These are phyloP conservation scores for Phaenicophaeus curvirostris DNA, from an alignment of 2,797 vertebrate genomes.

Conservation along the genomic window DNA sequence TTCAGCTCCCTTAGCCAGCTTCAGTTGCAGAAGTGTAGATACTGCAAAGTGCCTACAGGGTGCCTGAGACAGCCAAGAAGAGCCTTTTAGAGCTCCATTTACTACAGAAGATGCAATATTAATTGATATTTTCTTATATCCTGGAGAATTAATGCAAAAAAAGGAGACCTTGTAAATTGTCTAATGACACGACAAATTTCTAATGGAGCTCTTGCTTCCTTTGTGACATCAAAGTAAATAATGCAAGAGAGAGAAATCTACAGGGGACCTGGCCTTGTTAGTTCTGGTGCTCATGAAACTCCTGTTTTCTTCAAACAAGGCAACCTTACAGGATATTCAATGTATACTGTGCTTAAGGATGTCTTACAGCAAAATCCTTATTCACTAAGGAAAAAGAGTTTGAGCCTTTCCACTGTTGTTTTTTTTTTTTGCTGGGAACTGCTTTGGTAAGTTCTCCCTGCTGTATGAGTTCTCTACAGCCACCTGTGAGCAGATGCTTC, in stretches of 20 bases:
- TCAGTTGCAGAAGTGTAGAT: neutral
- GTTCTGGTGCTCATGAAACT: neutral
- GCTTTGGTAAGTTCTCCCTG: neutral
- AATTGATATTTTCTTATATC: neutral
- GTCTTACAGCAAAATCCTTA: neutral
- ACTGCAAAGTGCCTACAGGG: neutral
- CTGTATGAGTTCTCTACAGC: no score
- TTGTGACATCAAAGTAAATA: neutral
- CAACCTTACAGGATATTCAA: neutral
- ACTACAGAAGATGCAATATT: neutral
- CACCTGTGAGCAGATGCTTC: neutral
- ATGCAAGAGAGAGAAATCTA: neutral
- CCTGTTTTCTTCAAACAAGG: neutral
- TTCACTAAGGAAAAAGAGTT: neutral
- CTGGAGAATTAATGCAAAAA: neutral
- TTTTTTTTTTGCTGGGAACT: neutral
- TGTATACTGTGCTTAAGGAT: no score
- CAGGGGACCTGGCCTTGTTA: no score
- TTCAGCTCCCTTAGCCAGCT: neutral
- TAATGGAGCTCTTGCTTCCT: neutral
- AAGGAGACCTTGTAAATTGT: neutral
- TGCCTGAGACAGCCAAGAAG: neutral
- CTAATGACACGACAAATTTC: neutral
- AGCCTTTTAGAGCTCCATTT: neutral
- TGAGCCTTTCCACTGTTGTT: neutral